These are phyloP conservation scores for Drosophila lowei DNA, from an alignment of 1,140 invertebrate genomes.

Conservation along the genomic window DNA sequence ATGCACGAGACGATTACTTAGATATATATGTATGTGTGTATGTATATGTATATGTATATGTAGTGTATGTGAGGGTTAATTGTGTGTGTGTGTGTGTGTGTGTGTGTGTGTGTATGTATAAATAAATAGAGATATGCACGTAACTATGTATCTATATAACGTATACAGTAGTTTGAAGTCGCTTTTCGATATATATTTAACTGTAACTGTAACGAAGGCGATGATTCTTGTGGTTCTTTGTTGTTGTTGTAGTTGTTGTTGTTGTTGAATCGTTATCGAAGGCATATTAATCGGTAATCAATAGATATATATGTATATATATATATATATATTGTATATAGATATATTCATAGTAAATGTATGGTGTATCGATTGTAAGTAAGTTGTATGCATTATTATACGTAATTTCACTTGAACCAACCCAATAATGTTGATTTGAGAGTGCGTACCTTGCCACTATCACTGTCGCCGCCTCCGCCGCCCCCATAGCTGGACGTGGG, in stretches of 20 bases:
- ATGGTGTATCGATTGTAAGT: constrained; percentile 60
- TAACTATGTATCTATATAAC: constrained; percentile 45
- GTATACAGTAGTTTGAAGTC: constrained; percentile 34
- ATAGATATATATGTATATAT: constrained; percentile 55
- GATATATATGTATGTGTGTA: constrained; percentile 31
- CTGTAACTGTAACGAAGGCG: constrained; percentile 39
- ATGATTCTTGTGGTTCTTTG: constrained; percentile 55
- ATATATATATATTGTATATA: constrained; percentile 34
- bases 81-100: not conserved
- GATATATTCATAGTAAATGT: constrained; percentile 4
- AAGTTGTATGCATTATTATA: constrained; percentile 56
- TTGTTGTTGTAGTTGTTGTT: constrained; percentile 33
- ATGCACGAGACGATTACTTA: not conserved
- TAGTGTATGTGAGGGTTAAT: constrained; percentile 35
- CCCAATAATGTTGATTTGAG: constrained; percentile 87
- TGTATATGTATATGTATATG: constrained; percentile 37
- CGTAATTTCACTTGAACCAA: constrained; percentile 85
- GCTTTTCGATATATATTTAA: constrained; percentile 21
- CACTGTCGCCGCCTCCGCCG: constrained; percentile 81
- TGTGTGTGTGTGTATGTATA: constrained; percentile 36
- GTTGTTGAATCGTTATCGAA: constrained; percentile 56
- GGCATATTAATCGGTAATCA: constrained; percentile 72
- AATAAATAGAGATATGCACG: constrained; percentile 42
- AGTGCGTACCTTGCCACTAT: constrained; percentile 88
- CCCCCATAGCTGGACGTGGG: constrained; percentile 77